Evolutionary conservation across 2,113 vertebrate genomes (phyloP), one percentile per base, ranked within the genome.

Genomic region (Psittacula cyanocephala): DNA sequence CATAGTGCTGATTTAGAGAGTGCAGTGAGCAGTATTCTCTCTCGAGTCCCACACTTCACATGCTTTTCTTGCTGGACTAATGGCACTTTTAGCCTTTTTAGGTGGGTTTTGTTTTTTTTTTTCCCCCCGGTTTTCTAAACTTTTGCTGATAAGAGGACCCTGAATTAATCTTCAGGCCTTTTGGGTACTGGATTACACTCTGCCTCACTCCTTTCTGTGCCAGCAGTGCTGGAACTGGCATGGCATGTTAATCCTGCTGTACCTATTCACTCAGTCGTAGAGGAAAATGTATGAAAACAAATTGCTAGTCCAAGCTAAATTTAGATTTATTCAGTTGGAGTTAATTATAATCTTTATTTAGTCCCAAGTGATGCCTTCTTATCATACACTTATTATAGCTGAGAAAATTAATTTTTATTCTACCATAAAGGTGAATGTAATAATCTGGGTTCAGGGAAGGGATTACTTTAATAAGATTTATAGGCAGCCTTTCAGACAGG

Each of bases 331-430:
- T 98, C 97, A 97, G 96, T 91, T 88, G 96, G 97, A 98, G 96
- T 98, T 98, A 98, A 98, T 98, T 98, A 98, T 98, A 97, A 98
- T 98, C 98, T 98, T 98, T 98, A 98, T 98, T 98, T 97, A 97
- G 97, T 98, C 98, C 97, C 97, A 94, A 97, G 95, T 68, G 97
- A 98, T 97, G 96, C 97, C 95, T 97, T 96, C 97, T 98, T 98
- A 98, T 98, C 96, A 86, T 97, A 95, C 75, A 77, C 97, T 98
- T 98, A 98, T 98, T 98, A 98, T 97, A 97, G 97, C 92, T 62
- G 97, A 97, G 98, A 97, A 98, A 98, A 98, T 98, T 98, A 98
- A 98, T 98, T 98, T 98, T 98, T 98, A 98, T 98, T 97, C 97
- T 96, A 74, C 97, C 96, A 97, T 98, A 98, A 98, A 98, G 97